These are phyloP conservation scores for Catharus minimus DNA, from an alignment of 2,113 vertebrate species.

Conservation along the genomic window DNA sequence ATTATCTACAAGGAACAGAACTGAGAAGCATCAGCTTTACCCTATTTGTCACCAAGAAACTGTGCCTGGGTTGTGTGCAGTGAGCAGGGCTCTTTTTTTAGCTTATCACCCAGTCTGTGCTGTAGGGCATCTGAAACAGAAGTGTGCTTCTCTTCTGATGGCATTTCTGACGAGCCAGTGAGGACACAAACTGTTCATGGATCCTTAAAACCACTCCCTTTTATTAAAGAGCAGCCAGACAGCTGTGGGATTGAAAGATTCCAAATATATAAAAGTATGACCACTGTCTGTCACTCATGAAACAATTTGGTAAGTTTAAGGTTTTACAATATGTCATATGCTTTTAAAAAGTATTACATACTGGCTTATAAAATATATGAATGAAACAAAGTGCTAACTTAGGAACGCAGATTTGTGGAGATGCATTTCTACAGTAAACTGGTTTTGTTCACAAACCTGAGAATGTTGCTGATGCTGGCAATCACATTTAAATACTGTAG, in stretches of 20 bases:
- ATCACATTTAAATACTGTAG: not conserved
- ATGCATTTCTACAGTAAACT: not conserved
- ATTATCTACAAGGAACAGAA: not conserved
- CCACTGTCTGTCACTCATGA: not conserved
- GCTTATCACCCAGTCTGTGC: not conserved
- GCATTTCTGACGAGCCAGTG: not conserved
- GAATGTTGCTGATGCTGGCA: not conserved
- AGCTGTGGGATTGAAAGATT: not conserved
- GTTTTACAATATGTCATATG: not conserved
- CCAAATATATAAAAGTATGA: not conserved
- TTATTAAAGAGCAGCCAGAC: not conserved
- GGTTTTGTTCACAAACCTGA: not conserved
- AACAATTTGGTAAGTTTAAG: not conserved
- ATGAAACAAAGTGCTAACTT: not conserved
- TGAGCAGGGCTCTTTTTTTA: not conserved
- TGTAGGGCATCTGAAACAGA: not conserved
- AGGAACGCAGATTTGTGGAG: not conserved
- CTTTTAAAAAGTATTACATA: not conserved
- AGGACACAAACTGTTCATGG: not conserved
- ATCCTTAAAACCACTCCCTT: not conserved
- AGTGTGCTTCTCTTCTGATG: not conserved
- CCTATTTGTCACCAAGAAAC: not conserved
- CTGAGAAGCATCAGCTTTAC: not conserved
- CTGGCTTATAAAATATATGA: not conserved
- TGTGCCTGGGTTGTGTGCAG: not conserved